A percentile compares a stretch with the other conserved stretches of the same genome.
Conservation (phyloP, 2,888 invertebrate genomes). For the Calameuta idolon region DNA sequence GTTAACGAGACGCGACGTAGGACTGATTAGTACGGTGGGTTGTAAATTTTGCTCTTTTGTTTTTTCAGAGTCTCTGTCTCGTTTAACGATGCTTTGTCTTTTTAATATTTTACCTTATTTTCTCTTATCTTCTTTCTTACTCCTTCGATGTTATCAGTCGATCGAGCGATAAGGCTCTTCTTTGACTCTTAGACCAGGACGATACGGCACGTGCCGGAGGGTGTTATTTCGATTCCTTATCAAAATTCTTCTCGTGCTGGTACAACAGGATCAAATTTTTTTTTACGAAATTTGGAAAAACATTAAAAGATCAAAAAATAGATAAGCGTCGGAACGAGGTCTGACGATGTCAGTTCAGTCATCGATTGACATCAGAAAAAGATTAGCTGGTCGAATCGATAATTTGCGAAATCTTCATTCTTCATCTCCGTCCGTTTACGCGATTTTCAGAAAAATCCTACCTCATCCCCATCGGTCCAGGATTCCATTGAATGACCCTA, state of each 20-base stretch:
- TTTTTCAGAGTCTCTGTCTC: background rate
- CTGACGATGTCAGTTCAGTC: background rate
- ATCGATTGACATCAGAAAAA: background rate
- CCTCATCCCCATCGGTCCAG: background rate
- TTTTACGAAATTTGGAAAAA: too few relatives aligned
- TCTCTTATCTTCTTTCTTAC: background rate
- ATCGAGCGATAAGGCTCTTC: background rate
- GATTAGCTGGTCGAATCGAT: background rate
- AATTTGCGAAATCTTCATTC: background rate
- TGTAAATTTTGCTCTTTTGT: background rate
- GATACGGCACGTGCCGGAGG: background rate
- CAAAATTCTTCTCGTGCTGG: too few relatives aligned
- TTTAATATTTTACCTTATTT: background rate
- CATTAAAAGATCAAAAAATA: background rate
- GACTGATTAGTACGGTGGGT: background rate
- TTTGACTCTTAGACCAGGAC: background rate
- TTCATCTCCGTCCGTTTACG: background rate
- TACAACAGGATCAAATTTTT: too few relatives aligned
- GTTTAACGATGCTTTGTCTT: background rate
- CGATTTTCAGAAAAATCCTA: slow-evolving; percentile 1
- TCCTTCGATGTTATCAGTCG: background rate
- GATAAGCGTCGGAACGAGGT: background rate
- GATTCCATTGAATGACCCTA: background rate
- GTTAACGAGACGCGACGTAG: background rate
- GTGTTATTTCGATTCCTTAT: too few relatives aligned